Evolutionary conservation across 1,140 invertebrate species (phyloP), one percentile per base, ranked within the genome.

Genomic region (Drosophila asahinai): DNA sequence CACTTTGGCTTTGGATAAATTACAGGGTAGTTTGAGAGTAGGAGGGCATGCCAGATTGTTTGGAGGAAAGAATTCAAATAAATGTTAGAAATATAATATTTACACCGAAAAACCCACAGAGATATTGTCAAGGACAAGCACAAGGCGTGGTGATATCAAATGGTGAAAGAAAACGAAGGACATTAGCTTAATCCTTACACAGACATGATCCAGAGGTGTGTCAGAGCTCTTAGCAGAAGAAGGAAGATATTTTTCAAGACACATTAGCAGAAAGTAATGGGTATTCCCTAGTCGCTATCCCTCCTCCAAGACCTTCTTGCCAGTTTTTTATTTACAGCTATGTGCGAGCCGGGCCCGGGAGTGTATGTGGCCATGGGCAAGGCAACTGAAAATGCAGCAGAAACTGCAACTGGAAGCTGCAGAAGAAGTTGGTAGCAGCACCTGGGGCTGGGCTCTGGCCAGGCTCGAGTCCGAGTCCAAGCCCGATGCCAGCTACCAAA

Each of bases 261-360:
- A 19, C 9, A 15, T 6, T 33, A n/a, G 19, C 12, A 8, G 11
- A 5, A 8, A 55, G 6, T 7, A 42, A 2, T 38, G 30, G n/a
- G 59, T 47, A 66, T 66, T 3, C 9, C 2, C 3, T 12, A 17
- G 59, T 38, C 42, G 42, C 22, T 22, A 27, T 38, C 36, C 9
- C 2, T 5, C 0, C 8, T 36, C 14, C 19, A 1, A 57, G 27
- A n/a, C 27, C 15, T 25, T 59, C 42, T 76, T 66, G 59, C 19
- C 25, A 25, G 19, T 72, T 80, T 83, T 67, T 83, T 83, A 83
- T 83, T 89, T 90, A 89, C 84, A 84, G 81, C 84, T 89, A 87
- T 72, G 58, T 81, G 71, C 64, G 68, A 80, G 57, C 40, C 45
- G 67, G 57, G 63, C 57, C 49, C 52, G 19, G 36, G 45, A 49